phyloP scores from a whole-genome alignment of 2,888 invertebrate species.

The Melangyna quadrimaculata region DNA sequence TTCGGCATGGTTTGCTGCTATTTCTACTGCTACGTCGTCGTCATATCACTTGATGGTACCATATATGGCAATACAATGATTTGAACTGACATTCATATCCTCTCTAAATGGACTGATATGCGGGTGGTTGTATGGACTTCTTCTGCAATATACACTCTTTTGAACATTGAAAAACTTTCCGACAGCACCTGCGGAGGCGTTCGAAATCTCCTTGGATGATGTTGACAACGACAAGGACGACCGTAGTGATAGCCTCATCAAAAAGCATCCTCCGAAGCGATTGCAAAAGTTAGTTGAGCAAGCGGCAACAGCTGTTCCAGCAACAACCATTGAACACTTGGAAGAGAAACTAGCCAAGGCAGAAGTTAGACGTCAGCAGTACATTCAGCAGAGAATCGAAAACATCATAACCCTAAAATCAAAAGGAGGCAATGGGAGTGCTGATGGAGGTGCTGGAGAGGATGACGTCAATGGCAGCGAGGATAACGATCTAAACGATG shows the following conservation, averaged over 20 bases:
- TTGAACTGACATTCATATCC: constrained; percentile 48
- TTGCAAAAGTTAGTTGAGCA: constrained; percentile 85
- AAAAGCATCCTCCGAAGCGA: constrained; percentile 86
- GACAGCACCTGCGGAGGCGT: constrained; percentile 83
- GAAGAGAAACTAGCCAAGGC: constrained; percentile 88
- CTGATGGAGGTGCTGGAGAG: constrained; percentile 74
- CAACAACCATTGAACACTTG: constrained; percentile 84
- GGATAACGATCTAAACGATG: constrained; percentile 50
- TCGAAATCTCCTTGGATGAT: constrained; percentile 83
- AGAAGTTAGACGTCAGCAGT: constrained; percentile 85
- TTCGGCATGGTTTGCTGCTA: constrained; percentile 15
- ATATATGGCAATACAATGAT: constrained; percentile 25
- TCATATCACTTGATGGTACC: background rate
- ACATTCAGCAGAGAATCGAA: constrained; percentile 77
- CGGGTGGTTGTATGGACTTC: background rate
- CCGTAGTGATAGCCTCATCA: constrained; percentile 75
- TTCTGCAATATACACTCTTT: background rate
- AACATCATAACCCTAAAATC: constrained; percentile 80
- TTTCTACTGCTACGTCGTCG: background rate
- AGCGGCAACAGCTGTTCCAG: constrained; percentile 81
- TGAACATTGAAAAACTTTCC: constrained; percentile 23
- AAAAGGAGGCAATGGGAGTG: constrained; percentile 81
- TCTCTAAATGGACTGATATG: constrained; percentile 2
- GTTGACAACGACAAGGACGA: constrained; percentile 49
- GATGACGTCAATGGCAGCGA: constrained; percentile 78